A percentile compares a stretch with the other conserved stretches of the same genome.
Conservation (phyloP, 2,113 vertebrate genomes). For the Gulo gulo region DNA sequence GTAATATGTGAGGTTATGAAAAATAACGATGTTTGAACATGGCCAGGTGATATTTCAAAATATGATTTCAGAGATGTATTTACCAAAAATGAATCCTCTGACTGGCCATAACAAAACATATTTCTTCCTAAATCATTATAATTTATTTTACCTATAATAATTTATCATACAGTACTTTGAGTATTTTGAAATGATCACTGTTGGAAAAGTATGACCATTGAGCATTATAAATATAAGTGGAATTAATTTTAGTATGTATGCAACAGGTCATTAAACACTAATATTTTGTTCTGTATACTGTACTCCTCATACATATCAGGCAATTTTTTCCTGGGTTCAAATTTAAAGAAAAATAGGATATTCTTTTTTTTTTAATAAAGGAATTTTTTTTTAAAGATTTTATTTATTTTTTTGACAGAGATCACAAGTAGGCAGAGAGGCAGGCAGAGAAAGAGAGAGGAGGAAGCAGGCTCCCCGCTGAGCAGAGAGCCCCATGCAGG, state of each 20-base stretch:
- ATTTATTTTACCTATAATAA: constrained; percentile 56
- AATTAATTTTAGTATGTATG: constrained; percentile 58
- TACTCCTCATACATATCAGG: constrained; percentile 33
- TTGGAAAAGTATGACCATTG: constrained; percentile 59
- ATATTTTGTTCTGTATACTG: constrained; percentile 29
- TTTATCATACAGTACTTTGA: constrained; percentile 43
- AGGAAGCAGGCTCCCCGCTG: no score
- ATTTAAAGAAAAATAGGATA: background rate
- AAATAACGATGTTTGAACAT: background rate
- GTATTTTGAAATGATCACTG: constrained; percentile 72
- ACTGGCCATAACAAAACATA: background rate
- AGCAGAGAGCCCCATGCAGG: no score
- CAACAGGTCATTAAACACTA: constrained; percentile 47
- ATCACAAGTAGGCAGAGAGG: no score
- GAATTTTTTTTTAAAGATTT: no score
- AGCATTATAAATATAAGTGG: constrained; percentile 43
- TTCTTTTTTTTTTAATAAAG: background rate
- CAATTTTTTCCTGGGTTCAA: constrained; percentile 66
- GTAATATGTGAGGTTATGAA: background rate
- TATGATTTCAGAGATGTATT: background rate
- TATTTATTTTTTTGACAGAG: no score
- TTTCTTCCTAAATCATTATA: background rate
- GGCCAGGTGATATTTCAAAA: background rate
- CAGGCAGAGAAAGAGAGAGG: no score
- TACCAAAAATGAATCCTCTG: background rate